Percentiles rank a stretch among this genome's conserved stretches.
These are phyloP conservation scores for Fulmarus glacialis DNA, from an alignment of 2,113 vertebrate species.

Conservation along the genomic window DNA sequence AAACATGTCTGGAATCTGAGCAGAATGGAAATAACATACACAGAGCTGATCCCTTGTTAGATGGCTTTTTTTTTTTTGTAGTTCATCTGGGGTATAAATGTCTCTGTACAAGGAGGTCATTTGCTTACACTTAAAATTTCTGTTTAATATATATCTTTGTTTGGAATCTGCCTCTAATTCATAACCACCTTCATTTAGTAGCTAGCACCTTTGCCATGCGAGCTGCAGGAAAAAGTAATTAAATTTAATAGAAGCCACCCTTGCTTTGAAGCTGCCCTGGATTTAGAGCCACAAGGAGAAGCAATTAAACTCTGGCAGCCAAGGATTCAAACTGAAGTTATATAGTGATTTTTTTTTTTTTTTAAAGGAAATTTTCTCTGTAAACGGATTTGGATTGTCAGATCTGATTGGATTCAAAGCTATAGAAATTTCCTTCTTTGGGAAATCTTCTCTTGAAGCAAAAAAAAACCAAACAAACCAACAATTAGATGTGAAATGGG, in stretches of 20 bases:
- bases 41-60: background rate
- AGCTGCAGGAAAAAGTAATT: slow-evolving; percentile 59
- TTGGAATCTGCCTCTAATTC: slow-evolving; percentile 24
- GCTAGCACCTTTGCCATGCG: slow-evolving; percentile 15
- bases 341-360: background rate
- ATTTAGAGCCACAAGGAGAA: slow-evolving; percentile 49
- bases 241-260: slow-evolving; percentile 67
- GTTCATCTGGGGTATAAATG: background rate
- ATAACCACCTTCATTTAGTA: slow-evolving; percentile 10
- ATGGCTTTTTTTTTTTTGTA: background rate
- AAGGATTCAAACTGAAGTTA: slow-evolving; percentile 12
- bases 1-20: background rate
- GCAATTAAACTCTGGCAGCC: slow-evolving; percentile 59
- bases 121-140: background rate
- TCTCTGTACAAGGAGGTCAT: background rate
- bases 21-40: background rate
- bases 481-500: background rate
- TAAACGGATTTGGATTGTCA: background rate
- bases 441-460: background rate
- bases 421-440: background rate
- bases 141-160: background rate
- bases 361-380: slow-evolving; percentile 5
- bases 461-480: background rate
- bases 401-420: background rate
- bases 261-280: slow-evolving; percentile 64